A percentile compares a stretch with the other conserved stretches of the same genome.
These are phyloP conservation scores for Notothenia rossii DNA, from an alignment of 2,113 vertebrate species.

Conservation along the genomic window DNA sequence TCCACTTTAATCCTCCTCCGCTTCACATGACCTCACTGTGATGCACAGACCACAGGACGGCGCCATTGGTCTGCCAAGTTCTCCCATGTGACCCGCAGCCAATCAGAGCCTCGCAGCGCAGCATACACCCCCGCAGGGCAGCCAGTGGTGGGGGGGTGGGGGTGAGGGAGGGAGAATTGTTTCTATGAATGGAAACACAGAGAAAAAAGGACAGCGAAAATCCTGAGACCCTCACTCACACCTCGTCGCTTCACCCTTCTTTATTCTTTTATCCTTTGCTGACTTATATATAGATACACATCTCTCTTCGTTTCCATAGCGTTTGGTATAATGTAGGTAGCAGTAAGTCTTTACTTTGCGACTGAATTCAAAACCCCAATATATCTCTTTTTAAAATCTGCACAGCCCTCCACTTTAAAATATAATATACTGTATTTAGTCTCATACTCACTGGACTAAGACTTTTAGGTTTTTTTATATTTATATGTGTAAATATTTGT, in stretches of 20 bases:
- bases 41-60: slow-evolving; percentile 57
- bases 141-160: slow-evolving; percentile 35
- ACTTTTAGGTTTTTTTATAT: too few relatives aligned
- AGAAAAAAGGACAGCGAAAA: slow-evolving; percentile 46
- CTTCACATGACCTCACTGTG: slow-evolving; percentile 76
- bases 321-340: too few relatives aligned
- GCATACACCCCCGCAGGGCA: slow-evolving; percentile 61
- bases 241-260: not conserved
- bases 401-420: too few relatives aligned
- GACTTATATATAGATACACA: not conserved
- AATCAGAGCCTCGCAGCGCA: slow-evolving; percentile 71
- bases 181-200: slow-evolving; percentile 73
- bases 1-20: slow-evolving; percentile 76
- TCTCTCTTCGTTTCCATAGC: not conserved
- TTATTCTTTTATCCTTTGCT: too few relatives aligned
- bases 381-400: not conserved
- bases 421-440: too few relatives aligned
- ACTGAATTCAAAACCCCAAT: not conserved
- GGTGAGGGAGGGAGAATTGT: not conserved
- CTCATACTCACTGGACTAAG: too few relatives aligned
- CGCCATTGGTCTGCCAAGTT: slow-evolving; percentile 69
- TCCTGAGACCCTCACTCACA: slow-evolving; percentile 12
- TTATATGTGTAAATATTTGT: too few relatives aligned
- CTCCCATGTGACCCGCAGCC: slow-evolving; percentile 68
- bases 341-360: not conserved